These are phyloP conservation scores for Brachyrhaphis roseni DNA, from an alignment of 2,797 vertebrate species.

Conservation along the genomic window DNA sequence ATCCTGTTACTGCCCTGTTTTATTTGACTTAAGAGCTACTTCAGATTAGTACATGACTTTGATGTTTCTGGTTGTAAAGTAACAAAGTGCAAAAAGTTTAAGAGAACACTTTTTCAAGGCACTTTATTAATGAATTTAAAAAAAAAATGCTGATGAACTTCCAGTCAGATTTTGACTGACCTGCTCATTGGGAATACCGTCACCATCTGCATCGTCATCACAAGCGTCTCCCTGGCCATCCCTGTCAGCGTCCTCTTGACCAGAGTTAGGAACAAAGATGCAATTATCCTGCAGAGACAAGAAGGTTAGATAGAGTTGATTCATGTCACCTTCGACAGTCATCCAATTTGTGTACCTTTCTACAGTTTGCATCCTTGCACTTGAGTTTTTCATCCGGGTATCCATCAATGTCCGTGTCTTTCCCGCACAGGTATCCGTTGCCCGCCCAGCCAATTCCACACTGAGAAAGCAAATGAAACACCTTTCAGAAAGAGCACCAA, in stretches of 20 bases:
- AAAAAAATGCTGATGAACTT: not conserved
- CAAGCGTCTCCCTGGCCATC: conserved; percentile 92
- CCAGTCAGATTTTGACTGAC: conserved; percentile 62
- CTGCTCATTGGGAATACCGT: conserved; percentile 94
- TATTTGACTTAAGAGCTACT: not conserved
- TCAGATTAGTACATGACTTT: not conserved
- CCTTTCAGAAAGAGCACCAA: conserved; percentile 15
- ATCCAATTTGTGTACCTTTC: conserved; percentile 82
- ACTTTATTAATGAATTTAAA: not conserved
- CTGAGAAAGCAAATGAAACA: conserved; percentile 72
- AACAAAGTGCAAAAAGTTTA: not conserved
- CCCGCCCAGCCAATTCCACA: conserved; percentile 98
- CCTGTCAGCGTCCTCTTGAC: conserved; percentile 94
- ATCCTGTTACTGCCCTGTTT: not conserved
- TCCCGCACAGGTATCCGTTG: conserved; percentile 94
- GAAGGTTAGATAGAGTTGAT: not conserved
- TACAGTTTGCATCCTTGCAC: conserved; percentile 89
- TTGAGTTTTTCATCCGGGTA: conserved; percentile 94
- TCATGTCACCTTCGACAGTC: not conserved
- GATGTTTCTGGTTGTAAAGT: not conserved
- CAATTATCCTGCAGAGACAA: conserved; percentile 89
- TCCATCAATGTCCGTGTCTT: conserved; percentile 97
- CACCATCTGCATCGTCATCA: conserved; percentile 94
- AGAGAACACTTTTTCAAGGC: not conserved
- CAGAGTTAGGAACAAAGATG: conserved; percentile 93